A percentile compares a stretch with the other conserved stretches of the same genome.
These are phyloP conservation scores for Paramuricea clavata DNA, from an alignment of 92 coral and sea anemone genomes.

Conservation along the genomic window DNA sequence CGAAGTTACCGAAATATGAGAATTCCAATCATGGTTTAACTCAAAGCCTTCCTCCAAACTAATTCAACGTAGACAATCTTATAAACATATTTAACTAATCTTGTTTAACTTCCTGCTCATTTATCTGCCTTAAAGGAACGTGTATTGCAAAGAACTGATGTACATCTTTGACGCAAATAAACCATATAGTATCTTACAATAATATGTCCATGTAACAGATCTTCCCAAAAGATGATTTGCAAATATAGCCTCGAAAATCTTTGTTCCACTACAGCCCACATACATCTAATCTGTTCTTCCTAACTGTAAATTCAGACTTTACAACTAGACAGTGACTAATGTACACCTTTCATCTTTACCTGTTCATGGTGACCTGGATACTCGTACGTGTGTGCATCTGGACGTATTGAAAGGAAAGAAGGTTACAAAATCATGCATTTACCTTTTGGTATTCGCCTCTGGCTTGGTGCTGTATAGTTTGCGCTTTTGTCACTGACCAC, in stretches of 20 bases:
- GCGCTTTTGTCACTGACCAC: background rate
- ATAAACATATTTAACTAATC: slow-evolving; percentile 9
- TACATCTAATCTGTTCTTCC: background rate
- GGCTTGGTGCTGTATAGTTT: background rate
- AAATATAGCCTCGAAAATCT: too few species aligned
- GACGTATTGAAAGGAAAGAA: background rate
- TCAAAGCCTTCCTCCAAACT: background rate
- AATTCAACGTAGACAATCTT: background rate
- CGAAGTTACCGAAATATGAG: background rate
- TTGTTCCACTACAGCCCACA: too few species aligned
- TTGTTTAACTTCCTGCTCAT: background rate
- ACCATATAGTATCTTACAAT: background rate
- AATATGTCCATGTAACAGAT: too few species aligned
- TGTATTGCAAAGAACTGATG: background rate
- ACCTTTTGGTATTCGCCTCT: background rate
- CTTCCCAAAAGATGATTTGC: too few species aligned
- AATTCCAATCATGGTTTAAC: background rate
- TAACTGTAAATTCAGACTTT: background rate
- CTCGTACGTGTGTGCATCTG: background rate
- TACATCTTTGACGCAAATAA: too few species aligned
- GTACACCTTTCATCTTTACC: background rate
- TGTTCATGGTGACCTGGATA: background rate
- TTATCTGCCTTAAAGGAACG: background rate
- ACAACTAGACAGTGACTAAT: background rate
- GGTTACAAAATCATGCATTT: background rate